These are phyloP conservation scores for Antennarius maculatus DNA, from an alignment of 2,797 vertebrate species.

Conservation along the genomic window DNA sequence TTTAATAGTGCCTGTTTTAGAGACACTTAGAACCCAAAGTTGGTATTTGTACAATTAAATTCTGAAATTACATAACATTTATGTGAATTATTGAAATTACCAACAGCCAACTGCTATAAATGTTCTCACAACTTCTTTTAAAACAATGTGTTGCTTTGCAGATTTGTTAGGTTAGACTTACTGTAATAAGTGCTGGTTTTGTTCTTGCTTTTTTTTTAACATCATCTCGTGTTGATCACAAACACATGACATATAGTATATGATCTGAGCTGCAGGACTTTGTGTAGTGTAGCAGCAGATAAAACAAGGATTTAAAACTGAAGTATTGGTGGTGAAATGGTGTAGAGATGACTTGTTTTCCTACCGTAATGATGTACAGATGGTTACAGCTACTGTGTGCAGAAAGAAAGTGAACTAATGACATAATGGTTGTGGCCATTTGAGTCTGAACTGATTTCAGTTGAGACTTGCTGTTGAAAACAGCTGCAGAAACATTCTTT, in stretches of 20 bases:
- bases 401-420: not conserved
- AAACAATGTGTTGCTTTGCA: conserved; percentile 29
- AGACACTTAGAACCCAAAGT: conserved; percentile 28
- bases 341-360: too few relatives aligned
- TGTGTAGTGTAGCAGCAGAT: conserved; percentile 26
- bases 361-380: not conserved
- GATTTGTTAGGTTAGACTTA: conserved; percentile 10
- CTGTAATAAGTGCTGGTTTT: not conserved
- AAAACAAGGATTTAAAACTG: conserved; percentile 13
- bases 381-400: not conserved
- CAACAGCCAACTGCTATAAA: conserved; percentile 41
- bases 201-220: not conserved
- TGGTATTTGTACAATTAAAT: conserved; percentile 27
- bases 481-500: not conserved
- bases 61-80: conserved; percentile 62
- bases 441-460: not conserved
- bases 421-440: conserved; percentile 3
- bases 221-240: conserved; percentile 9
- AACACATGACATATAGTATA: not conserved
- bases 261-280: conserved; percentile 27
- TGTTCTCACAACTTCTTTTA: conserved; percentile 46
- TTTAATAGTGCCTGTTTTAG: conserved; percentile 19
- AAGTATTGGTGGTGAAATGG: conserved; percentile 26
- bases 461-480: not conserved
- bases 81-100: conserved; percentile 72